phyloP scores from a whole-genome alignment of 2,113 vertebrate genomes.

The Cisticola juncidis region DNA sequence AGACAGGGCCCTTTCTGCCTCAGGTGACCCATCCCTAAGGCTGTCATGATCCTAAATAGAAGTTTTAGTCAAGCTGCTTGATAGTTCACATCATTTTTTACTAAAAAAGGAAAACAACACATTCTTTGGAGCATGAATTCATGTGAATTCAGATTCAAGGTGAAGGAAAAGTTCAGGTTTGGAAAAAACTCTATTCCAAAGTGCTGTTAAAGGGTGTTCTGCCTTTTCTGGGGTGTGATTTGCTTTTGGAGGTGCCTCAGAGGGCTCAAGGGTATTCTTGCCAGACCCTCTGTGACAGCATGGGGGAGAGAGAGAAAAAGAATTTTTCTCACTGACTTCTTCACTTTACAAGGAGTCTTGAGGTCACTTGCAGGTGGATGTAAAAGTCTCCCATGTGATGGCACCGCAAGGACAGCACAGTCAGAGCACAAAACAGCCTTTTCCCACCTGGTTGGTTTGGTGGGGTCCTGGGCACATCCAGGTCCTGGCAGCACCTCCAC shows the following conservation, averaged over 20 bases:
- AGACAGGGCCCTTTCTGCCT: not conserved
- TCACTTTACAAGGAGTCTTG: accelerated
- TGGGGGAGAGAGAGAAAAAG: accelerated
- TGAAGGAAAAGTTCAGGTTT: not conserved
- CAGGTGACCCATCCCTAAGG: not conserved
- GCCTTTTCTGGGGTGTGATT: not conserved
- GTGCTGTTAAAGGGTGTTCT: not conserved
- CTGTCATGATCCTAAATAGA: not conserved
- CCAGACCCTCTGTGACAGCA: not conserved
- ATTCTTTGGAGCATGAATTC: not conserved
- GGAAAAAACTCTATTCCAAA: not conserved
- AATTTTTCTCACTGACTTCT: accelerated
- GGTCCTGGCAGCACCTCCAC: not conserved
- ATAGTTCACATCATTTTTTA: not conserved
- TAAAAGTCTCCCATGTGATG: not conserved
- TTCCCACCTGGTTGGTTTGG: accelerated
- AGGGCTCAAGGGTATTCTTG: not conserved
- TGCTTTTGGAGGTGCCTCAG: not conserved
- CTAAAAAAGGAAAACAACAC: not conserved
- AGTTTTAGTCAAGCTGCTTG: not conserved
- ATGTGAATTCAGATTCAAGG: not conserved
- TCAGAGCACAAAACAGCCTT: not conserved
- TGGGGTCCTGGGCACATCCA: not conserved
- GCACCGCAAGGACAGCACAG: accelerated
- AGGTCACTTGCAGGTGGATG: not conserved